A percentile compares a stretch with the other conserved stretches of the same genome.
phyloP scores from a whole-genome alignment of 2,797 vertebrate genomes.

The Sciurus vulgaris region DNA sequence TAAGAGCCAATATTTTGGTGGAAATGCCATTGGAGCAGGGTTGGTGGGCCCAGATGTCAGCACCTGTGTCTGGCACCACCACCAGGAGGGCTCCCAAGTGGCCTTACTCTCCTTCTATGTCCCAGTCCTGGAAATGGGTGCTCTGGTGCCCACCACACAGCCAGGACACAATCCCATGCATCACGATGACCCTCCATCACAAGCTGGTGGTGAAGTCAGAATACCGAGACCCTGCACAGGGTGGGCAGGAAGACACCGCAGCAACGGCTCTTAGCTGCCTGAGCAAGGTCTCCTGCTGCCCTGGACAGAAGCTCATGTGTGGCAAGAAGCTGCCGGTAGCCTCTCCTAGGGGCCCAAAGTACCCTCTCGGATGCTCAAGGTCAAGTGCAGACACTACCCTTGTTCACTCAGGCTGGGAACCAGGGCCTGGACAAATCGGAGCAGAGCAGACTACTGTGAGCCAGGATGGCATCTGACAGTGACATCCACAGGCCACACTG shows the following conservation, averaged over 20 bases:
- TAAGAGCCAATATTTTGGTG: no score
- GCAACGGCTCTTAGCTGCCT: background rate
- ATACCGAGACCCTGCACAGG: no score
- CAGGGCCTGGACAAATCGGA: background rate
- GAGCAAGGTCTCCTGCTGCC: background rate
- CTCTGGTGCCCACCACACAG: background rate
- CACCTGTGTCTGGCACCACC: background rate
- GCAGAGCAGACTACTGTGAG: background rate
- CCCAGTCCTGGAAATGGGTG: background rate
- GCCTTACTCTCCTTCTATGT: background rate
- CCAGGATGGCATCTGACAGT: background rate
- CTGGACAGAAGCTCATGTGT: no score
- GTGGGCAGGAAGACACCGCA: background rate
- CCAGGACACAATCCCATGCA: background rate
- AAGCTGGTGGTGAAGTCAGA: background rate
- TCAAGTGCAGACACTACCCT: fast-evolving
- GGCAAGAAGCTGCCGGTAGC: background rate
- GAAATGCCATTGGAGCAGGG: background rate
- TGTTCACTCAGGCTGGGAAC: background rate
- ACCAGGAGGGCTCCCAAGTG: background rate
- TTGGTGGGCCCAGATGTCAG: background rate
- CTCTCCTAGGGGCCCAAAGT: background rate
- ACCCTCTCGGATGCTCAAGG: background rate
- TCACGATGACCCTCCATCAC: background rate
- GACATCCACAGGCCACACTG: background rate